phyloP scores from a whole-genome alignment of 2,888 invertebrate genomes.

The Leptopterna dolabrata region DNA sequence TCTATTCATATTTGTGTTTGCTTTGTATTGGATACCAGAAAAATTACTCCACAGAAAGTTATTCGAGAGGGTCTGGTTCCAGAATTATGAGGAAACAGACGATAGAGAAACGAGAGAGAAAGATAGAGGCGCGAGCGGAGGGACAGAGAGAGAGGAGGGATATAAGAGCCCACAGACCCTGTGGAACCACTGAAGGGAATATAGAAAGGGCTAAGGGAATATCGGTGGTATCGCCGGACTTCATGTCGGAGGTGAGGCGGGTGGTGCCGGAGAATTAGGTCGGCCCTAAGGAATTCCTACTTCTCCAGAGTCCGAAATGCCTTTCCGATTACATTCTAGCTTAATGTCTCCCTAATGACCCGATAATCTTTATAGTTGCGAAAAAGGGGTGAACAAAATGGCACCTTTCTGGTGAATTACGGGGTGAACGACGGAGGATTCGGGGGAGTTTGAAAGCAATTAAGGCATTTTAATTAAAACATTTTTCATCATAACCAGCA shows the following conservation, averaged over 20 bases:
- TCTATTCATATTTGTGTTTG: background rate
- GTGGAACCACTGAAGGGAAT: background rate
- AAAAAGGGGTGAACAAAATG: background rate
- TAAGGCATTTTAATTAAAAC: too few species aligned
- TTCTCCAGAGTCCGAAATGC: slow-evolving; percentile 5
- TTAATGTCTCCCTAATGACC: slow-evolving; percentile 44
- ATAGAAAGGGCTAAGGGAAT: background rate
- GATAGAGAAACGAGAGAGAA: background rate
- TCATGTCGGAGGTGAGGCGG: background rate
- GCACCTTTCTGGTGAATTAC: background rate
- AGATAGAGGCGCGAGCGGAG: background rate
- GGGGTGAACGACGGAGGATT: too few species aligned
- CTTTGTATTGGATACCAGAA: background rate
- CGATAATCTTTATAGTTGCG: slow-evolving; percentile 39
- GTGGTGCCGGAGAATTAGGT: slow-evolving; percentile 17
- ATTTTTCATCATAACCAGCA: too few species aligned
- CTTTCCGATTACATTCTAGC: slow-evolving; percentile 50
- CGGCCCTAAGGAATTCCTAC: slow-evolving; percentile 32
- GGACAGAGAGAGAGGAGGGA: background rate
- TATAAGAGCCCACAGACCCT: background rate
- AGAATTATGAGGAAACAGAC: background rate
- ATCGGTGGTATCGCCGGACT: background rate
- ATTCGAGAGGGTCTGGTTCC: background rate
- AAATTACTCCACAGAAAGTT: background rate
- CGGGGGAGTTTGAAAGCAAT: too few species aligned